A percentile compares a stretch with the other conserved stretches of the same genome.
Conservation (phyloP, 2,113 vertebrate species). For the Perccottus glenii region DNA sequence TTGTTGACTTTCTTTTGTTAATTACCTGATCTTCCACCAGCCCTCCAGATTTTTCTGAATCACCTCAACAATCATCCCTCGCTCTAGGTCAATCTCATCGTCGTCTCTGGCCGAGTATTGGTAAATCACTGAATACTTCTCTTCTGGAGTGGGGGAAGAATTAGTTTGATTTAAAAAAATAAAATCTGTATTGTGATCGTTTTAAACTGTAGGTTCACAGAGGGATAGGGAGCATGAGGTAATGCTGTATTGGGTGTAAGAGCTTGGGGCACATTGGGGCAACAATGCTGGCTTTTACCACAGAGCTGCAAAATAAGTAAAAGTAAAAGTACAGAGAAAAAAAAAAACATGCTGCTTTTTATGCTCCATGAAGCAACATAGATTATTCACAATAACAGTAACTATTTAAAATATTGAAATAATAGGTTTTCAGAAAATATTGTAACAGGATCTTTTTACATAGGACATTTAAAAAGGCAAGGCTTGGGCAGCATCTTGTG, state of each 20-base stretch:
- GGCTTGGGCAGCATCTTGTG: conserved; percentile 53
- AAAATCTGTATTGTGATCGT: neutral
- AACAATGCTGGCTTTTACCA: neutral
- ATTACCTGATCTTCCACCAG: conserved; percentile 99
- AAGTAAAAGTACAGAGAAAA: neutral
- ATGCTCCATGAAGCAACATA: neutral
- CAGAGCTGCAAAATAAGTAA: neutral
- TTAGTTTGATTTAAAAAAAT: neutral
- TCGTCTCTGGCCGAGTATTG: conserved; percentile 90
- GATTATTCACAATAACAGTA: neutral
- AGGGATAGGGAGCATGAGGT: neutral
- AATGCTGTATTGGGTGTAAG: conserved; percentile 1
- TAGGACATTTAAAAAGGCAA: conserved; percentile 28
- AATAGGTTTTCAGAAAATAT: too few relatives aligned
- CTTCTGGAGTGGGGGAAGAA: conserved; percentile 77
- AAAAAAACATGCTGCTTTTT: neutral
- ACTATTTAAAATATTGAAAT: too few relatives aligned
- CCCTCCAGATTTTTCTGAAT: conserved; percentile 98
- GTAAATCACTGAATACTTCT: conserved; percentile 94
- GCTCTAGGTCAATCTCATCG: conserved; percentile 95
- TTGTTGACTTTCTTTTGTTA: neutral
- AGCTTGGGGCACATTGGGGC: neutral
- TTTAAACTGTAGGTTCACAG: neutral
- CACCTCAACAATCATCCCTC: conserved; percentile 91
- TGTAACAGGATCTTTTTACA: neutral